Conservation (phyloP, 2,797 vertebrate species). For the Catamblyrhynchus diadema region DNA sequence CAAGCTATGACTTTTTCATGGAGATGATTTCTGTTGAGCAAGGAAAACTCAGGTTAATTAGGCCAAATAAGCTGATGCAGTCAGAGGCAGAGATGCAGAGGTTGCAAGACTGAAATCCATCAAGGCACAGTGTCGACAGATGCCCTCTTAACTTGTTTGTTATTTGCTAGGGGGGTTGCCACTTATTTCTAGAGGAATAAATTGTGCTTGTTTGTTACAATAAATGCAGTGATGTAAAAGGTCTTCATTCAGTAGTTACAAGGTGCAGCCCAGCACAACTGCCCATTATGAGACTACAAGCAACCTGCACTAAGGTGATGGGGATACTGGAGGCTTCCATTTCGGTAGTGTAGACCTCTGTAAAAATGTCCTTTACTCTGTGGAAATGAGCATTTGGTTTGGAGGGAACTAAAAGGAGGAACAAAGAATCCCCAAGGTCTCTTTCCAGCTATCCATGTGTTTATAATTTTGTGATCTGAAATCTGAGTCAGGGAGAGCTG, state of each 20-base stretch:
- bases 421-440: neutral
- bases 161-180: neutral
- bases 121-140: neutral
- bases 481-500: neutral
- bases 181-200: neutral
- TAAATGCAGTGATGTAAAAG: neutral
- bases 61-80: slow-evolving; percentile 46
- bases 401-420: neutral
- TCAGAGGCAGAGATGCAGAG: slow-evolving; percentile 35
- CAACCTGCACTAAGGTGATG: neutral
- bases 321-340: neutral
- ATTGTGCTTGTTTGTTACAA: neutral
- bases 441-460: fast-evolving
- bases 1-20: slow-evolving; percentile 13
- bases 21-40: slow-evolving; percentile 53
- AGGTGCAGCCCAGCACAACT: neutral
- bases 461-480: neutral
- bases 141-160: slow-evolving; percentile 19
- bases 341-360: neutral
- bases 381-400: neutral
- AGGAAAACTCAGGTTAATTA: slow-evolving; percentile 59
- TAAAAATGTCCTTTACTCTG: neutral
- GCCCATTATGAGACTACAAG: neutral
- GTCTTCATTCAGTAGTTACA: neutral
- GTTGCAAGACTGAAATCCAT: slow-evolving; percentile 48